Evolutionary conservation across 2,113 vertebrate species (phyloP).

Genomic region (Heterotilapia buettikoferi): DNA sequence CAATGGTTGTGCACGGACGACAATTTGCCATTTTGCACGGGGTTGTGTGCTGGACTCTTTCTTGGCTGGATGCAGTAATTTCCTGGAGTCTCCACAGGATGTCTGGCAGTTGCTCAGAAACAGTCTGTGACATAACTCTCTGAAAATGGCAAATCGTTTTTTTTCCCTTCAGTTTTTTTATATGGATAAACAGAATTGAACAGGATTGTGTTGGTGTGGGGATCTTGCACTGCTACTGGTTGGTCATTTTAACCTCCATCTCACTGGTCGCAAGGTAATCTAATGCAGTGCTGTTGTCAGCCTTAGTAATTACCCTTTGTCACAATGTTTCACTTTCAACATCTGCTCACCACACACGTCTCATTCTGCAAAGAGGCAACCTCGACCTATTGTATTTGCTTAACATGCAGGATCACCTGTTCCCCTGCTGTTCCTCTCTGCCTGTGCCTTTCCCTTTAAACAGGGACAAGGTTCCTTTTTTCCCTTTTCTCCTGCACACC

Average conservation of each 20-base stretch:
- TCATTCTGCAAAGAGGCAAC: background rate
- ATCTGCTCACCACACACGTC: background rate
- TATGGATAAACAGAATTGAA: background rate
- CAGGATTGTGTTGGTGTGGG: background rate
- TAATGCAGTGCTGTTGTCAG: background rate
- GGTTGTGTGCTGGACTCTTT: background rate
- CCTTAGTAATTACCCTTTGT: background rate
- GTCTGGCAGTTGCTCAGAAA: background rate
- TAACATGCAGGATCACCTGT: conserved; percentile 1
- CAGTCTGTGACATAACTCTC: background rate
- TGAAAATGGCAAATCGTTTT: background rate
- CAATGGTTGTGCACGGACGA: background rate
- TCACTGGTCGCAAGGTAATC: background rate
- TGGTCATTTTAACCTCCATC: background rate
- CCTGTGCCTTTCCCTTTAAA: background rate
- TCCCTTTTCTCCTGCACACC: background rate
- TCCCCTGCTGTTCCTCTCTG: background rate
- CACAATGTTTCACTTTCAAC: background rate
- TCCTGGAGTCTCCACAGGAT: background rate
- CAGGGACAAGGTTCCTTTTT: background rate
- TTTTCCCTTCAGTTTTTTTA: background rate
- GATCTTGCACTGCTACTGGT: background rate
- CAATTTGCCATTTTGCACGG: background rate
- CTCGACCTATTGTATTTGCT: conserved; percentile 5
- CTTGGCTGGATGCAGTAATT: background rate